Base-by-base conservation (phyloP, 2,113 vertebrate species). In the Piprites chloris region DNA sequence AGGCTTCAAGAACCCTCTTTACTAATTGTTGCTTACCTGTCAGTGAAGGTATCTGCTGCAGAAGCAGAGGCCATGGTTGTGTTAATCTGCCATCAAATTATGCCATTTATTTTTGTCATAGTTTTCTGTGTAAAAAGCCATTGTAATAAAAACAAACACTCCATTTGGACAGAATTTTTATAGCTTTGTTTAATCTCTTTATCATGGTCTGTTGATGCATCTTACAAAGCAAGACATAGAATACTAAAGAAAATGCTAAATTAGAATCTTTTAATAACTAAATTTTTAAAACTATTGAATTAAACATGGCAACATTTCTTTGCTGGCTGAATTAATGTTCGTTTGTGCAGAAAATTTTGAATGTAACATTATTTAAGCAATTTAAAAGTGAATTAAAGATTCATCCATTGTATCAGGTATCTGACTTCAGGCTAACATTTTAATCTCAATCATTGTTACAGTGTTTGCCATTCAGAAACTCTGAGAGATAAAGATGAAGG, bases 341-440 rank as follows among this genome's bases (percentile, higher is more conserved):
- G 94, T 63, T 95, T 47, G 24, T 56, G 90, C 65, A 97, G 76
- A 94, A 96, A 96, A 92, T 85, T 85, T 69, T 88, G 87, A 91
- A 95, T 96, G 90, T 88, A 95, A 93, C 68, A 79, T 94, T 82
- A 84, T 74, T 97, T 90, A 91, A 96, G 81, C 88, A 96, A 95
- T 97, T 96, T 97, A 83, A 96, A 97, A 96, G 28, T 77, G 65
- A 94, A 97, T 96, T 96, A 92, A 96, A 95, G 28, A 91, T 97
- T 97, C 59, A 28, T 92, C 88, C 85, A 52, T 95, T 90, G 66
- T 93, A 91, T 94, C 92, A 89, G 80, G 95, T 96, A 92, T 94
- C 88, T 96, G 89, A 95, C 80, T 96, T 95, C 66, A 80, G 86
- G 92, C 66, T 96, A 96, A 94, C 79, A 94, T 72, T 96, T 96